phyloP scores from a whole-genome alignment of 2,888 invertebrate genomes.

The Byasa hedistus region DNA sequence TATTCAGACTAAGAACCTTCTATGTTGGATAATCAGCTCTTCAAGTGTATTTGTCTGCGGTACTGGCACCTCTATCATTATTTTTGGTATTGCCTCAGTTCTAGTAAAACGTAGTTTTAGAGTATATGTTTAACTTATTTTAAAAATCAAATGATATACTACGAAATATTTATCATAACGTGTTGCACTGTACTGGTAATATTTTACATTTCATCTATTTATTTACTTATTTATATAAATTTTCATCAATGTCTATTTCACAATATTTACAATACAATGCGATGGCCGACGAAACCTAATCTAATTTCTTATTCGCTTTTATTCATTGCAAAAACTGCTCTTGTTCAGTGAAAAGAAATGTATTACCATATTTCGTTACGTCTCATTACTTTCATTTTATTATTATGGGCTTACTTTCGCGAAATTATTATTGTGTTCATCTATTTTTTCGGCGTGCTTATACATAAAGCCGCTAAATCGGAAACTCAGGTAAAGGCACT shows the following conservation, averaged over 20 bases:
- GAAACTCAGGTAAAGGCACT: conserved; percentile 11
- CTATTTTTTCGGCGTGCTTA: conserved; percentile 6
- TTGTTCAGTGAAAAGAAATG: conserved; percentile 23
- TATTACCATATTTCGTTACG: conserved; percentile 25
- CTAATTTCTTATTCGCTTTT: conserved; percentile 13
- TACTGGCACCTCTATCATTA: no score
- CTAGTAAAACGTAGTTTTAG: no score
- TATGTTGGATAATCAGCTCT: no score
- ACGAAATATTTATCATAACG: no score
- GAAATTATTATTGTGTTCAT: conserved; percentile 19
- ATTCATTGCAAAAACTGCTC: conserved; percentile 17
- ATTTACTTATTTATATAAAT: not conserved
- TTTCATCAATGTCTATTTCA: not conserved
- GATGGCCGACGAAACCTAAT: conserved; percentile 9
- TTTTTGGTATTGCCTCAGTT: no score
- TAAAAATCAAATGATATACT: no score
- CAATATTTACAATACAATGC: not conserved
- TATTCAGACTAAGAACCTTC: no score
- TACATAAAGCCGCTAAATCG: conserved; percentile 11
- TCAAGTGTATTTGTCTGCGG: no score
- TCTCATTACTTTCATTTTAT: conserved; percentile 29
- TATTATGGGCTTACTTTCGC: conserved; percentile 19
- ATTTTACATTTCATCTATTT: no score
- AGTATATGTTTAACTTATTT: no score
- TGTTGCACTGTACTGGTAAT: no score